Evolutionary conservation across 2,113 vertebrate genomes (phyloP), one percentile per base, ranked within the genome.

Genomic region (Fregata magnificens): DNA sequence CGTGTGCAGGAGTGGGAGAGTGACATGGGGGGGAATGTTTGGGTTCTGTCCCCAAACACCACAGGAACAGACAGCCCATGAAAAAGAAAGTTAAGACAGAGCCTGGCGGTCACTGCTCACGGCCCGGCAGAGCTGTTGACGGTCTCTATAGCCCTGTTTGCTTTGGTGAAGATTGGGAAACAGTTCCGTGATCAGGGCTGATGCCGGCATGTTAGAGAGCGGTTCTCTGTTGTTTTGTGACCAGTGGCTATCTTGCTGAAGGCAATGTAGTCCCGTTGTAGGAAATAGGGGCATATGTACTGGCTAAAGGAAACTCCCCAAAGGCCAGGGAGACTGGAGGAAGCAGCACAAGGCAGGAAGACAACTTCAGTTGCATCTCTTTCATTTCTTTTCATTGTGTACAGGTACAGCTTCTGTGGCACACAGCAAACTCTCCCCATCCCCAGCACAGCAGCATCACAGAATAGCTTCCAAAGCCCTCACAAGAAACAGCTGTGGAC

Each of bases 1-100:
- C 9, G 87, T 90, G 82, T 77, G 82, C 86, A 85, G 49, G 40
- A 96, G 73, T 2, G 0, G 89, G 82, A 93, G 90, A 86, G 69
- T 91, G 69, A 91, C 0, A 2, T 85, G 91, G 36, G 11, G 32
- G 65, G 55, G 40, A 86, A 80, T 21, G 66, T 77, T 83, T 91
- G 82, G 78, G 42, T 50, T 95, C 56, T 70, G 87, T 89, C 93
- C 94, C 90, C 78, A 55, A 69, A 88, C 66, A 73, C 65, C 44
- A 56, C 78, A 88, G 92, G 89, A 92, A 86, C 49, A 95, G 87
- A 76, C 50, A 87, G 90, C 52, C 71, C 16, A 1, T 85, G 74
- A 63, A 86, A 80, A 88, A 86, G 71, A 58, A 91, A 69, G 1
- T 2, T 65, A 83, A 89, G 79, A n/a, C 89, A 74, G 79, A 93